Evolutionary conservation across 2,113 vertebrate genomes (phyloP).

Genomic region (Xiphophorus hellerii): DNA sequence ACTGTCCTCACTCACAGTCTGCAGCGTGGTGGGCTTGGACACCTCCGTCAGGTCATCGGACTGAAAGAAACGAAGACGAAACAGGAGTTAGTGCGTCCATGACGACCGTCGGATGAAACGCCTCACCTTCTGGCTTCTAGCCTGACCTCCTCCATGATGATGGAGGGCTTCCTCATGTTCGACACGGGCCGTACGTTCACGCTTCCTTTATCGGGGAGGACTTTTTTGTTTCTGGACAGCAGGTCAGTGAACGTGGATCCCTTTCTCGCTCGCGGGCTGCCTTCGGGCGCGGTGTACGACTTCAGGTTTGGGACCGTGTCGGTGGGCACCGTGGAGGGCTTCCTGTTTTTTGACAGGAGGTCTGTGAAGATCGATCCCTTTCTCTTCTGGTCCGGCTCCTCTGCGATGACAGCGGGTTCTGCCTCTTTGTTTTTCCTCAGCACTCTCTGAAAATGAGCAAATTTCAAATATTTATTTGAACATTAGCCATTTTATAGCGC

Average conservation of each 20-base stretch:
- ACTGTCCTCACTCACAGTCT: conserved; percentile 78
- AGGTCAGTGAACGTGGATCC: conserved; percentile 72
- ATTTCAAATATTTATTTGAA: not conserved
- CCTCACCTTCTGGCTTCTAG: not conserved
- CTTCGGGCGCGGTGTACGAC: conserved; percentile 59
- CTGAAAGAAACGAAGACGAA: conserved; percentile 20
- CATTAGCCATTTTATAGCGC: not conserved
- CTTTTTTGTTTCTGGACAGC: conserved; percentile 65
- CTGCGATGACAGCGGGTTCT: conserved; percentile 37
- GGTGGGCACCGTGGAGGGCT: conserved; percentile 50
- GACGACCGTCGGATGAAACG: not conserved
- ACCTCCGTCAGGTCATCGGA: conserved; percentile 47
- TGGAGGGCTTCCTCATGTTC: conserved; percentile 63
- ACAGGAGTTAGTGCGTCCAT: not conserved
- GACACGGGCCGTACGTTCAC: conserved; percentile 12
- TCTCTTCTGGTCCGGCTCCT: conserved; percentile 47
- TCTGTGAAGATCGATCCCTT: conserved; percentile 72
- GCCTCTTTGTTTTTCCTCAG: conserved; percentile 65
- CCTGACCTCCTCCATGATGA: conserved; percentile 76
- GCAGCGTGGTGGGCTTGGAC: conserved; percentile 58
- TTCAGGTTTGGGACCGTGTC: conserved; percentile 52
- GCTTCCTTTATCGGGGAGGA: conserved; percentile 42
- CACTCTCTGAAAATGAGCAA: conserved; percentile 63
- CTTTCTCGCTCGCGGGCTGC: conserved; percentile 51
- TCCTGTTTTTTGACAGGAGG: conserved; percentile 68